Evolutionary conservation across 2,888 invertebrate genomes (phyloP).

Genomic region (Timema cristinae): DNA sequence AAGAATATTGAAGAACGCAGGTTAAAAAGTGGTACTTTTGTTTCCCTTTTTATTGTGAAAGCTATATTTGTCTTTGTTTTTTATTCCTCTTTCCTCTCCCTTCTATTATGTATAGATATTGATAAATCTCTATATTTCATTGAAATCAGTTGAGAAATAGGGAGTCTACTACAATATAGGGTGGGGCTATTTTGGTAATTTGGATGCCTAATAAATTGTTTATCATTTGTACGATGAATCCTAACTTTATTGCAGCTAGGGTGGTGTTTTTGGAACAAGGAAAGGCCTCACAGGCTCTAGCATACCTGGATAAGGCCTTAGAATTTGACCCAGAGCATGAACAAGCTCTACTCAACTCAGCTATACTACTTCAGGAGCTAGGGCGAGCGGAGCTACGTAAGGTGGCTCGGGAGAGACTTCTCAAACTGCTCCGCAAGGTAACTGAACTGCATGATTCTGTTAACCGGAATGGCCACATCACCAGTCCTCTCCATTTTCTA

Average conservation of each 20-base stretch:
- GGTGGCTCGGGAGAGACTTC: slow-evolving; percentile 73
- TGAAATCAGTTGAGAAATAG: too few species aligned
- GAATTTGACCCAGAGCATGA: slow-evolving; percentile 92
- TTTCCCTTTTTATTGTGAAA: too few species aligned
- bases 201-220: too few species aligned
- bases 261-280: slow-evolving; percentile 92
- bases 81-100: too few species aligned
- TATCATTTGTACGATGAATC: too few species aligned
- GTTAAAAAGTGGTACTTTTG: too few species aligned
- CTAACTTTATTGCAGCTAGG: slow-evolving; percentile 65
- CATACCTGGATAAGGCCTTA: slow-evolving; percentile 88
- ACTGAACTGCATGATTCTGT: slow-evolving; percentile 3
- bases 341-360: slow-evolving; percentile 91
- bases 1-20: too few species aligned
- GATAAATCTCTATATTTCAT: too few species aligned
- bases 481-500: background rate
- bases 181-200: too few species aligned
- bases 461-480: background rate
- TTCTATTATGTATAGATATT: too few species aligned
- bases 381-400: slow-evolving; percentile 75
- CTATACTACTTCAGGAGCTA: slow-evolving; percentile 87
- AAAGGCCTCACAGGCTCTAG: slow-evolving; percentile 83
- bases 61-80: too few species aligned
- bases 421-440: slow-evolving; percentile 69
- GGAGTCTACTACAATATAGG: too few species aligned